Percentiles rank a stretch among this genome's conserved stretches.
These are phyloP conservation scores for Rhagonycha fulva DNA, from an alignment of 2,888 invertebrate genomes.

Conservation along the genomic window DNA sequence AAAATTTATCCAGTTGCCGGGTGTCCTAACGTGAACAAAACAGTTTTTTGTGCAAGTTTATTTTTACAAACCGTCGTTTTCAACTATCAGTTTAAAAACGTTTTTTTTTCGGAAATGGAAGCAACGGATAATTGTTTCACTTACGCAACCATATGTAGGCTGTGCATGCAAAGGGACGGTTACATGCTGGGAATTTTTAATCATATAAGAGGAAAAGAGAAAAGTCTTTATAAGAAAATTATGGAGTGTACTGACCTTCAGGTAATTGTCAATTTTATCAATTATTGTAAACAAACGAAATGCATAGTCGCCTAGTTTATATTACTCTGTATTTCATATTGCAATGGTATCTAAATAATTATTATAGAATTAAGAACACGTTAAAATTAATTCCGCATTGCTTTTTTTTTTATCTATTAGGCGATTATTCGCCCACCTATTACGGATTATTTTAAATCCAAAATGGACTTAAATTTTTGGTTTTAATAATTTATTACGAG, in stretches of 20 bases:
- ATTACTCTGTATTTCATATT: too few species aligned
- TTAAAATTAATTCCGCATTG: neutral
- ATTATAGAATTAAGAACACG: neutral
- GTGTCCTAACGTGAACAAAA: constrained; percentile 28
- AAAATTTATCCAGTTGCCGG: constrained; percentile 37
- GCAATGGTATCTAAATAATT: too few species aligned
- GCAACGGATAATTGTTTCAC: constrained; percentile 57
- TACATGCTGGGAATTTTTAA: constrained; percentile 68
- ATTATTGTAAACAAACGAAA: neutral
- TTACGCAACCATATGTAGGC: constrained; percentile 67
- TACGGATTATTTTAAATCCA: neutral
- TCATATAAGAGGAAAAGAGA: constrained; percentile 55
- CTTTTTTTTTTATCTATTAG: neutral
- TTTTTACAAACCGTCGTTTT: neutral
- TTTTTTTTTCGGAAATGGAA: constrained; percentile 43
- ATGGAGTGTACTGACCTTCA: constrained; percentile 55
- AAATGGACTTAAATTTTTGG: neutral
- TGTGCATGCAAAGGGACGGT: constrained; percentile 67
- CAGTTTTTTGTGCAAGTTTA: constrained; percentile 16
- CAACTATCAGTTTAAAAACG: neutral
- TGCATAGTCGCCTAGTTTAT: neutral
- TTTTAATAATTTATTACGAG: neutral
- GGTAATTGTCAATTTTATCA: constrained; percentile 40
- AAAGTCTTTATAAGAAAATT: constrained; percentile 55
- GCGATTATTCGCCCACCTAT: neutral